Evolutionary conservation across 2,113 vertebrate genomes (phyloP).

Genomic region (Dasypus novemcinctus): DNA sequence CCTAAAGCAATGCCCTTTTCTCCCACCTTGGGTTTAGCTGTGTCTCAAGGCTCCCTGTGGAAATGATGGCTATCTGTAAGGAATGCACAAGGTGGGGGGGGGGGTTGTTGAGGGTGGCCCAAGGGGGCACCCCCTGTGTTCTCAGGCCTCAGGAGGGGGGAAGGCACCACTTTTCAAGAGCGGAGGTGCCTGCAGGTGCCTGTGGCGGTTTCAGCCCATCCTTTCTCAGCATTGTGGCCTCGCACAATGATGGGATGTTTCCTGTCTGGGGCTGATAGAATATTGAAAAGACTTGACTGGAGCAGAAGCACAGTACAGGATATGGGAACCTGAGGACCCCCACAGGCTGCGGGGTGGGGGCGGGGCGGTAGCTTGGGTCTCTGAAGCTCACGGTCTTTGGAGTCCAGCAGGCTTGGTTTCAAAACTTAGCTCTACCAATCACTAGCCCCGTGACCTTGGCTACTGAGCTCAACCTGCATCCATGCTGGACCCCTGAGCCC

Average conservation of each 20-base stretch:
- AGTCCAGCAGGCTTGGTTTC: background rate
- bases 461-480: background rate
- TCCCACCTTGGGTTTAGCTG: background rate
- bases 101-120: constrained; percentile 25
- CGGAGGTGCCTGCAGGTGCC: constrained; percentile 60
- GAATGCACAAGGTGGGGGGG: constrained; percentile 39
- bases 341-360: background rate
- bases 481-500: fast-evolving
- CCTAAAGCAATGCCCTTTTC: background rate
- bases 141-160: constrained; percentile 57
- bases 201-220: constrained; percentile 65
- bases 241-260: constrained; percentile 81
- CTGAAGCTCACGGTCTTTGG: background rate
- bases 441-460: background rate
- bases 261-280: constrained; percentile 68
- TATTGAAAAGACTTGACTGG: constrained; percentile 69
- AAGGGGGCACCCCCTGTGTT: constrained; percentile 59
- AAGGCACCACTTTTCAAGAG: constrained; percentile 47
- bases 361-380: background rate
- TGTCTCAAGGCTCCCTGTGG: background rate
- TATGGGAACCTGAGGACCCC: constrained; percentile 60
- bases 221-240: constrained; percentile 84
- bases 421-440: fast-evolving
- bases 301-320: constrained; percentile 50
- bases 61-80: background rate